These are phyloP conservation scores for Parnassius apollo DNA, from an alignment of 2,888 invertebrate genomes.

Conservation along the genomic window DNA sequence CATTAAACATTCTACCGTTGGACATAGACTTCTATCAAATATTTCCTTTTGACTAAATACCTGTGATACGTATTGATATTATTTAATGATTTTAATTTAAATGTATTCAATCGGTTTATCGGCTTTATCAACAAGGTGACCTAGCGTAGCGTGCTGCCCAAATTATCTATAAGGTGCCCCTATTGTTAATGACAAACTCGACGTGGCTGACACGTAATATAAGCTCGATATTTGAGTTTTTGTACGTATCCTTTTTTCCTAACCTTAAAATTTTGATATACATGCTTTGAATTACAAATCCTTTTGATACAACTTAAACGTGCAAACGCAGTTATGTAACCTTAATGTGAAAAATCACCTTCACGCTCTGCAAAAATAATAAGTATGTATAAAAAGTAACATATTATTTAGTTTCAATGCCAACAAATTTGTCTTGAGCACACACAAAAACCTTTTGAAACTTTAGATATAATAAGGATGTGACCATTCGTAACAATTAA, in stretches of 20 bases:
- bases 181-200: slow-evolving; percentile 38
- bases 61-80: not conserved
- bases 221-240: slow-evolving; percentile 23
- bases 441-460: not conserved
- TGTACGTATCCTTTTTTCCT: slow-evolving; percentile 27
- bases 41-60: not conserved
- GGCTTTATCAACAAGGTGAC: slow-evolving; percentile 51
- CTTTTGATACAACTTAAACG: slow-evolving; percentile 1
- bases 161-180: slow-evolving; percentile 49
- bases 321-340: slow-evolving; percentile 15
- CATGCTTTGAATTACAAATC: slow-evolving; percentile 21
- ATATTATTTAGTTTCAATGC: not conserved
- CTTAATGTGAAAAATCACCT: slow-evolving; percentile 22
- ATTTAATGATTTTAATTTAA: slow-evolving; percentile 21
- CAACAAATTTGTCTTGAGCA: not conserved
- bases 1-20: no score
- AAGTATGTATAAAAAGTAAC: slow-evolving; percentile 8
- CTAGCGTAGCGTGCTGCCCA: slow-evolving; percentile 37
- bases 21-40: no score
- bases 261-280: slow-evolving; percentile 28
- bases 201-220: slow-evolving; percentile 25
- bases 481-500: slow-evolving; percentile 9
- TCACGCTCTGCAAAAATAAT: slow-evolving; percentile 21
- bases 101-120: slow-evolving; percentile 33
- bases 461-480: slow-evolving; percentile 3